phyloP scores from a whole-genome alignment of 35 echinoderm and acorn worm genomes.

The Lytechinus pictus region DNA sequence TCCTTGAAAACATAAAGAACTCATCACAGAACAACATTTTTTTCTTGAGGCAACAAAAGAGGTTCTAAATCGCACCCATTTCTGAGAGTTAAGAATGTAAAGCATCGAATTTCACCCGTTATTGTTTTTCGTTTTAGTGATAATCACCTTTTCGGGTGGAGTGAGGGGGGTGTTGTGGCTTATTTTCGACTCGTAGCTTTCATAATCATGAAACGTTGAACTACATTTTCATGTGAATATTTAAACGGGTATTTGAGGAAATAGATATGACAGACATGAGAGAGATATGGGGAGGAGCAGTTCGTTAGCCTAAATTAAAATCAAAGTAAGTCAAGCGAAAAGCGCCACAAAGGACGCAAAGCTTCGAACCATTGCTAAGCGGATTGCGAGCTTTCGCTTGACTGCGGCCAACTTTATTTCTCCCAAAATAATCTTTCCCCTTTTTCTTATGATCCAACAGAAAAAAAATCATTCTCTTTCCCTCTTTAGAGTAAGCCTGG shows the following conservation, averaged over 20 bases:
- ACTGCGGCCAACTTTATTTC: not conserved
- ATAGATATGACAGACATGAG: not conserved
- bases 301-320: constrained; percentile 9
- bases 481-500: not conserved
- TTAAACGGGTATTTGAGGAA: not conserved
- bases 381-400: not conserved
- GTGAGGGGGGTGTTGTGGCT: too few species aligned
- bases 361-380: not conserved
- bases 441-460: not conserved
- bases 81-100: too few species aligned
- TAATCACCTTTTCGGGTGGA: not conserved
- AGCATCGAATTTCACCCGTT: too few species aligned
- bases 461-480: not conserved
- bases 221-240: not conserved
- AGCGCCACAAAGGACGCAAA: not conserved
- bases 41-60: too few species aligned
- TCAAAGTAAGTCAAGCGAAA: not conserved
- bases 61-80: too few species aligned
- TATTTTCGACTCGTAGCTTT: too few species aligned
- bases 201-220: not conserved
- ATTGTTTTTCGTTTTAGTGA: too few species aligned
- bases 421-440: not conserved
- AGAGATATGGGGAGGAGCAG: not conserved
- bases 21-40: too few species aligned
- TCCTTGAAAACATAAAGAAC: too few species aligned